Conservation (phyloP, 2,797 vertebrate species). For the Cossypha caffra region DNA sequence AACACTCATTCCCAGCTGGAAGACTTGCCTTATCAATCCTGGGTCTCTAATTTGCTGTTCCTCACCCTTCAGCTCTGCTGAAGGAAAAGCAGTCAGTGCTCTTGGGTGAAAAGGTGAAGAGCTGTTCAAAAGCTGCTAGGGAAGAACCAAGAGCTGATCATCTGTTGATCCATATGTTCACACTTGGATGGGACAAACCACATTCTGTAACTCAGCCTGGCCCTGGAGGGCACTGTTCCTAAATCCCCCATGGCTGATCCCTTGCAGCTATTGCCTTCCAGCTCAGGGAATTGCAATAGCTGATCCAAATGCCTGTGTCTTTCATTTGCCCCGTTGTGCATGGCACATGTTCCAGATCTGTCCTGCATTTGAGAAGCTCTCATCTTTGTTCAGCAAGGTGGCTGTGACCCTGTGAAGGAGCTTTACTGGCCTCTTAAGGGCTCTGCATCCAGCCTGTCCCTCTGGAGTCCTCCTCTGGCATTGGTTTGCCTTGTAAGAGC, state of each 20-base stretch:
- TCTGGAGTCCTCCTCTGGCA: background rate
- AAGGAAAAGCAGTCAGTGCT: background rate
- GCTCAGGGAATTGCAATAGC: background rate
- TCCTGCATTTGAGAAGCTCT: background rate
- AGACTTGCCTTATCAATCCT: background rate
- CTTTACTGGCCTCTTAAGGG: background rate
- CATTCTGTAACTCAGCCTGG: background rate
- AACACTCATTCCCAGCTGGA: background rate
- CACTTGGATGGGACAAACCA: background rate
- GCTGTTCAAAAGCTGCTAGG: background rate
- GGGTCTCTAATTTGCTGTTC: background rate
- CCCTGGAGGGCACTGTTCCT: background rate
- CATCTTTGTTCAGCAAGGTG: background rate
- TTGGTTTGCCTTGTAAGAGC: background rate
- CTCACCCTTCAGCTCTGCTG: background rate
- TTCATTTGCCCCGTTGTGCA: rapidly evolving
- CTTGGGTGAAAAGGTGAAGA: background rate
- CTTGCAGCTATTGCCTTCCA: background rate
- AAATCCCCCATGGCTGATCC: background rate
- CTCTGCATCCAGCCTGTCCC: background rate
- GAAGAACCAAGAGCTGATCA: background rate
- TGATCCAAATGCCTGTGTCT: background rate
- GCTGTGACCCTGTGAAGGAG: rapidly evolving
- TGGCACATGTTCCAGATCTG: rapidly evolving
- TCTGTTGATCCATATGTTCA: background rate